Conservation (phyloP, 2,113 vertebrate species). For the Brachypteracias leptosomus region DNA sequence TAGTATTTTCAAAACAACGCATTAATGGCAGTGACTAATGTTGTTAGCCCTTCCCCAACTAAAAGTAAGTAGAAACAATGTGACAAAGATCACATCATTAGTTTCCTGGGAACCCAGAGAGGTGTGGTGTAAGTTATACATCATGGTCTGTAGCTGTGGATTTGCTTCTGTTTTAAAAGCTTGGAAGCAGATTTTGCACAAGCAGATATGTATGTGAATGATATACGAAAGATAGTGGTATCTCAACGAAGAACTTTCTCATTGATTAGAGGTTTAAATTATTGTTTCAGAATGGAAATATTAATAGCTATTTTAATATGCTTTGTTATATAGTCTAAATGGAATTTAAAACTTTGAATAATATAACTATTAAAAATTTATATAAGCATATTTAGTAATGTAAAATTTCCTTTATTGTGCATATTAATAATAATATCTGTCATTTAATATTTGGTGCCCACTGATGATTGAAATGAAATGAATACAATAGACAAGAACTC, state of each 20-base stretch:
- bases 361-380: not conserved
- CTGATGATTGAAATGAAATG: slow-evolving; percentile 28
- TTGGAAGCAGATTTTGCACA: not conserved
- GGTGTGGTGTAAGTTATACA: slow-evolving; percentile 72
- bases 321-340: not conserved
- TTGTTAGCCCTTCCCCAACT: slow-evolving; percentile 70
- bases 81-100: slow-evolving; percentile 74
- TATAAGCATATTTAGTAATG: not conserved
- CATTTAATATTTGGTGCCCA: not conserved
- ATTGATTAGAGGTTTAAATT: not conserved
- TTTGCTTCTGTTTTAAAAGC: slow-evolving; percentile 29
- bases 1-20: slow-evolving; percentile 72
- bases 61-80: slow-evolving; percentile 68
- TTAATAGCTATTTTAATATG: not conserved
- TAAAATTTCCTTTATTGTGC: not conserved
- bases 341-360: not conserved
- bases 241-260: not conserved
- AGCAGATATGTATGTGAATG: not conserved
- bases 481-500: not conserved
- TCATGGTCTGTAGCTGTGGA: slow-evolving; percentile 44
- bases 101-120: slow-evolving; percentile 62
- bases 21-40: slow-evolving; percentile 76
- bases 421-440: not conserved
- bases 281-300: not conserved
- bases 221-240: not conserved